phyloP scores from a whole-genome alignment of 2,888 invertebrate genomes.

The Noctua comes region DNA sequence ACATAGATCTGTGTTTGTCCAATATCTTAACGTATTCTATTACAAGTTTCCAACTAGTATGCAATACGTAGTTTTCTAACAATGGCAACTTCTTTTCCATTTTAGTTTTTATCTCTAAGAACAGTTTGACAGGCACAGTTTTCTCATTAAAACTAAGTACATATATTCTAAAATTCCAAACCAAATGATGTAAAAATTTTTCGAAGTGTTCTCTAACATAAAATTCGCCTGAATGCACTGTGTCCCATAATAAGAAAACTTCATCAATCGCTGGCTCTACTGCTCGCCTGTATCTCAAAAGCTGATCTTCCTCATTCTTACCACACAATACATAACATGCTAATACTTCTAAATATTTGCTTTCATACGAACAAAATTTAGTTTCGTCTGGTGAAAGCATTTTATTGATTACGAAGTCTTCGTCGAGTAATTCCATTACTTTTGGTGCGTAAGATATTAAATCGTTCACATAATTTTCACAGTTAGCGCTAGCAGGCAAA shows the following conservation, averaged over 20 bases:
- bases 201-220: slow-evolving; percentile 20
- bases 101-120: slow-evolving; percentile 64
- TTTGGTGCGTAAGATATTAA: slow-evolving; percentile 59
- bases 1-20: slow-evolving; percentile 46
- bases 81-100: slow-evolving; percentile 56
- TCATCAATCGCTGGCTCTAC: slow-evolving; percentile 68
- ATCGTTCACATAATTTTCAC: slow-evolving; percentile 54
- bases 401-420: slow-evolving; percentile 68
- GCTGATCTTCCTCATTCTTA: slow-evolving; percentile 68
- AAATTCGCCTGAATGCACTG: slow-evolving; percentile 19
- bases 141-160: slow-evolving; percentile 48
- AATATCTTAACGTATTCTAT: slow-evolving; percentile 63
- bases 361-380: slow-evolving; percentile 52
- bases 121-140: slow-evolving; percentile 70
- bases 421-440: slow-evolving; percentile 70
- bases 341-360: slow-evolving; percentile 46
- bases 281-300: slow-evolving; percentile 63
- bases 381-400: slow-evolving; percentile 63
- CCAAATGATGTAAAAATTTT: not conserved
- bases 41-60: slow-evolving; percentile 69
- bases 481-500: slow-evolving; percentile 67
- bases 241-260: slow-evolving; percentile 65
- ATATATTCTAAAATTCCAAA: not conserved
- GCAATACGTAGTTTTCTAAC: slow-evolving; percentile 52
- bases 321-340: slow-evolving; percentile 68